phyloP scores from a whole-genome alignment of 2,888 invertebrate species.

The Hydrotaea diabolus region DNA sequence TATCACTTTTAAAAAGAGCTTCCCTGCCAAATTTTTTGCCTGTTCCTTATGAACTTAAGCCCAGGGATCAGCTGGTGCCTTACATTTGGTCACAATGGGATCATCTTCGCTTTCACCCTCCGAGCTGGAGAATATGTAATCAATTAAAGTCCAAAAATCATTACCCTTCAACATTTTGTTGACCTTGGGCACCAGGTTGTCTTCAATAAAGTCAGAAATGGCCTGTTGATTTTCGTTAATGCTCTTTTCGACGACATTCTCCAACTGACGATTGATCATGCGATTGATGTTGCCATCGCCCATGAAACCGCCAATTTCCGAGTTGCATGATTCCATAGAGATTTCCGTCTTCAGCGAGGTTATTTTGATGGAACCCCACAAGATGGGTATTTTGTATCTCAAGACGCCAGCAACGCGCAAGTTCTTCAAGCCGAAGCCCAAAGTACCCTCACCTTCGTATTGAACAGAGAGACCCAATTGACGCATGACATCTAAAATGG shows the following conservation, averaged over 20 bases:
- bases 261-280: conserved; percentile 73
- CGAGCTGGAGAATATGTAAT: conserved; percentile 71
- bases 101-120: conserved; percentile 74
- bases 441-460: conserved; percentile 74
- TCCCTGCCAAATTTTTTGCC: no score
- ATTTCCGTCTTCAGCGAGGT: conserved; percentile 73
- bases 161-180: conserved; percentile 76
- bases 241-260: conserved; percentile 70
- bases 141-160: conserved; percentile 74
- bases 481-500: conserved; percentile 72
- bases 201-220: conserved; percentile 74
- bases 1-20: no score
- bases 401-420: conserved; percentile 73
- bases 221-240: conserved; percentile 73
- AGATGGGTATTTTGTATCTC: conserved; percentile 75
- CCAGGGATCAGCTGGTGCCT: conserved; percentile 76
- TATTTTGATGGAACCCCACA: conserved; percentile 77
- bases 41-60: no score
- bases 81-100: conserved; percentile 73
- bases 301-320: conserved; percentile 74
- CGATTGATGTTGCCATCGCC: conserved; percentile 72
- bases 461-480: conserved; percentile 73
- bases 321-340: conserved; percentile 71
- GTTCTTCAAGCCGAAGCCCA: conserved; percentile 74
- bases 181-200: conserved; percentile 72